phyloP scores from a whole-genome alignment of 2,113 vertebrate genomes.

The Beaufortia kweichowensis region DNA sequence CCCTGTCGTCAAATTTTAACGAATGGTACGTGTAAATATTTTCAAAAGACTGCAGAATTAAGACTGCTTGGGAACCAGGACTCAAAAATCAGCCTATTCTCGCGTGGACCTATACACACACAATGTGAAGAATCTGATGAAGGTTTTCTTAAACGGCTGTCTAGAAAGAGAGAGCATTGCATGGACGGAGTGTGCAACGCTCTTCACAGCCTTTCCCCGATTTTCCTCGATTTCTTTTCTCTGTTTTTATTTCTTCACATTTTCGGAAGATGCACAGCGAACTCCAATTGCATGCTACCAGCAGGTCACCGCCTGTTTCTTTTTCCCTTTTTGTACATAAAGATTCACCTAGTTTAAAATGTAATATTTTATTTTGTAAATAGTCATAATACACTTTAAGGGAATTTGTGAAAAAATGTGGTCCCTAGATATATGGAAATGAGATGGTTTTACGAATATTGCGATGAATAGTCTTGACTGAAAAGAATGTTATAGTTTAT shows the following conservation, averaged over 20 bases:
- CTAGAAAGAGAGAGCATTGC: constrained; percentile 71
- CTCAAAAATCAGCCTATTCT: constrained; percentile 78
- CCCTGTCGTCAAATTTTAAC: constrained; percentile 99
- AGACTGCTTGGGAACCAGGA: constrained; percentile 80
- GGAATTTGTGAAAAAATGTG: constrained; percentile 90
- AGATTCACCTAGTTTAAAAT: constrained; percentile 90
- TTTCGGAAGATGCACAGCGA: constrained; percentile 78
- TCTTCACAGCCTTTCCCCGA: constrained; percentile 63
- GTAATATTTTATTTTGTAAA: constrained; percentile 99
- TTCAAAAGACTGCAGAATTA: constrained; percentile 82
- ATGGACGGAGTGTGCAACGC: constrained; percentile 79
- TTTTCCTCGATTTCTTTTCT: constrained; percentile 30
- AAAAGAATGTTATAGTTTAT: constrained; percentile 99
- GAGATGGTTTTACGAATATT: constrained; percentile 83
- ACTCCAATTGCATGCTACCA: constrained; percentile 84
- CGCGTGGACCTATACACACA: constrained; percentile 76
- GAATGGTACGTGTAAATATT: constrained; percentile 99
- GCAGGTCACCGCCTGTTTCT: constrained; percentile 76
- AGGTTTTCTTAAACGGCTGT: constrained; percentile 75
- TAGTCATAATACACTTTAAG: constrained; percentile 91
- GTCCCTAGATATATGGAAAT: constrained; percentile 92
- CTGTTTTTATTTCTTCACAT: constrained; percentile 21
- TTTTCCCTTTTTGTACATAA: constrained; percentile 86
- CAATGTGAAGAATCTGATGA: constrained; percentile 69
- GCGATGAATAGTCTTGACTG: constrained; percentile 96